phyloP scores from a whole-genome alignment of 2,113 vertebrate genomes.

The Eolophus roseicapilla region DNA sequence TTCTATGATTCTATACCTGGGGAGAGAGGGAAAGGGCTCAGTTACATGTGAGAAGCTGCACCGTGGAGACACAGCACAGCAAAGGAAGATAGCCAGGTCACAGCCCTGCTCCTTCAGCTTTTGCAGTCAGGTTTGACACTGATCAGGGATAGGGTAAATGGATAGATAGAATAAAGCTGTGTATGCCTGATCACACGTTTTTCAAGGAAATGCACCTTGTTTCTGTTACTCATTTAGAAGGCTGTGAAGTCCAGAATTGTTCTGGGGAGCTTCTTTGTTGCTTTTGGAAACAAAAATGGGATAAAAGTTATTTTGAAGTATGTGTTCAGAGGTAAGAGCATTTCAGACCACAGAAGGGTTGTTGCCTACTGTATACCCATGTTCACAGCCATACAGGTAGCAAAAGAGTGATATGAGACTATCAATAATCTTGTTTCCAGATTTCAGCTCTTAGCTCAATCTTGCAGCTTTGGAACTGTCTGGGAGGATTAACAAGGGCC shows the following conservation, averaged over 20 bases:
- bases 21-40: neutral
- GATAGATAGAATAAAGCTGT: neutral
- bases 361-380: neutral
- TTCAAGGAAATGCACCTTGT: neutral
- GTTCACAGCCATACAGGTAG: neutral
- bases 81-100: neutral
- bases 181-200: neutral
- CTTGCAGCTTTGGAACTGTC: conserved; percentile 6
- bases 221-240: neutral
- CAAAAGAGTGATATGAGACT: neutral
- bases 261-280: neutral
- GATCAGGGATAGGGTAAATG: neutral
- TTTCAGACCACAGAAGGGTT: neutral
- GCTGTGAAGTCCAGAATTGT: neutral
- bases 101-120: neutral
- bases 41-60: neutral
- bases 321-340: neutral
- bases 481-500: neutral
- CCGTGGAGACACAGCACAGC: neutral
- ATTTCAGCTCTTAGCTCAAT: neutral
- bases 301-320: neutral
- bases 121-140: neutral
- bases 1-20: neutral
- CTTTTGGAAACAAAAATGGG: neutral
- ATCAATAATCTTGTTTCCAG: conserved; percentile 14